Base-by-base conservation (phyloP, 2,888 invertebrate species). In the Euplexia lucipara region DNA sequence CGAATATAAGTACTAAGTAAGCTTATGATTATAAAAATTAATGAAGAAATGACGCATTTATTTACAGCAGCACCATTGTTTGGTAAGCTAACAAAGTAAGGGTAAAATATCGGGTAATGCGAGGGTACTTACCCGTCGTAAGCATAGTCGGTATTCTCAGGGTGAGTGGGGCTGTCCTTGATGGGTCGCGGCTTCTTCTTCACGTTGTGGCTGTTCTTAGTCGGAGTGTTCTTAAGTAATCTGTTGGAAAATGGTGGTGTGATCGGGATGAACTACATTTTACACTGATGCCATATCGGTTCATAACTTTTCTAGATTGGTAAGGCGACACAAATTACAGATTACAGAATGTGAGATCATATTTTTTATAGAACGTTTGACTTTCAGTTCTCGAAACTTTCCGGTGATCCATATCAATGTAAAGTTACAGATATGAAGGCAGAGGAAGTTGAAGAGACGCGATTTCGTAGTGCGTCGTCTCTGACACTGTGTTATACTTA, bases 141-240 rank as follows among this genome's bases (percentile, higher is more conserved):
- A n/a, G 88, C 86, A 49, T 87, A 93, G 63, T 94, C 94, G 1
- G 89, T 83, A 75, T 94, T 95, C 67, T 95, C 95, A 2, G 90
- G 83, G 71, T 91, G 91, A 0, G 91, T 88, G 12, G 93, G 91
- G 63, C 91, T 91, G 70, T 90, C 89, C 81, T 88, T 90, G 22
- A 86, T 85, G 4, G 91, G 84, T 4, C 91, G 88, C 9, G 86
- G 79, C 68, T 93, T 93, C 83, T 93, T 94, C 84, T 94, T 94
- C 22, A 85, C 77, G 67, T 79, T 87, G 72, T 88, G 86, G 79
- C 88, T 92, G 76, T 90, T 93, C 78, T 91, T 95, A 64, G 83
- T 91, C 14, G 93, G 86, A 0, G 93, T 90, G 66, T 92, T 93
- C 78, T 95, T 95, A 70, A 94, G 82, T 68, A 94, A 86, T 81